Percentiles rank a stretch among this genome's conserved stretches.
Evolutionary conservation across 2,888 invertebrate genomes (phyloP).

Genomic region (Omphaloscelis lunosa): DNA sequence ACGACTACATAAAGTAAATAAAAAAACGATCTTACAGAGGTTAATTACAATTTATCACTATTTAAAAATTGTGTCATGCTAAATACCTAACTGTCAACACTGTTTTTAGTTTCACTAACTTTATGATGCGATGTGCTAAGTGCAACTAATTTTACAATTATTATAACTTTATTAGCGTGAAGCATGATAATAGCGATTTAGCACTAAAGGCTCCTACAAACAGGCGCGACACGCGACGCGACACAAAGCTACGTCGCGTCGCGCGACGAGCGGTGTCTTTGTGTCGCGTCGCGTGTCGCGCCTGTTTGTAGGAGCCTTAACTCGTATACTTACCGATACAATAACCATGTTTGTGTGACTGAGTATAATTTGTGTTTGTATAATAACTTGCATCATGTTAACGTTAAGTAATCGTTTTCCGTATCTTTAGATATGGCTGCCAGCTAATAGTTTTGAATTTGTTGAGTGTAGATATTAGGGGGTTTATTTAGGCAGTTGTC

Average conservation of each 20-base stretch:
- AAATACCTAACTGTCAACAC: background rate
- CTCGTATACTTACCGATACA: background rate
- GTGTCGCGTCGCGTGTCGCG: no score
- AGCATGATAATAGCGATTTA: slow-evolving; percentile 7
- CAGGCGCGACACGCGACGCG: no score
- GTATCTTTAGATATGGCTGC: background rate
- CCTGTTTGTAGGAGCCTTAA: no score
- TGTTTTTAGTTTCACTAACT: slow-evolving; percentile 9
- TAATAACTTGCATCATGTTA: slow-evolving; percentile 29
- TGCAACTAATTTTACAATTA: slow-evolving; percentile 28
- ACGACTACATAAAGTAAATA: background rate
- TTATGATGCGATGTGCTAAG: slow-evolving; percentile 14
- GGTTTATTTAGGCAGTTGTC: no score
- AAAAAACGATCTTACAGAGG: background rate
- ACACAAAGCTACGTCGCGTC: no score
- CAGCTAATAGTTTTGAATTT: background rate
- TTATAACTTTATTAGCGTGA: slow-evolving; percentile 19
- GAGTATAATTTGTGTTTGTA: slow-evolving; percentile 26
- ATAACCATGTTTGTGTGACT: slow-evolving; percentile 11
- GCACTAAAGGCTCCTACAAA: no score
- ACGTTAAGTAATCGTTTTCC: slow-evolving; percentile 26
- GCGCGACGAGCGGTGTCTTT: no score
- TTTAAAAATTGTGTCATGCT: slow-evolving; percentile 11
- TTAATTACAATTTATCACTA: slow-evolving; percentile 25
- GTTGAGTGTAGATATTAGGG: background rate